A percentile compares a stretch with the other conserved stretches of the same genome.
Evolutionary conservation across 1,140 invertebrate species (phyloP).

Genomic region (Pantala flavescens): DNA sequence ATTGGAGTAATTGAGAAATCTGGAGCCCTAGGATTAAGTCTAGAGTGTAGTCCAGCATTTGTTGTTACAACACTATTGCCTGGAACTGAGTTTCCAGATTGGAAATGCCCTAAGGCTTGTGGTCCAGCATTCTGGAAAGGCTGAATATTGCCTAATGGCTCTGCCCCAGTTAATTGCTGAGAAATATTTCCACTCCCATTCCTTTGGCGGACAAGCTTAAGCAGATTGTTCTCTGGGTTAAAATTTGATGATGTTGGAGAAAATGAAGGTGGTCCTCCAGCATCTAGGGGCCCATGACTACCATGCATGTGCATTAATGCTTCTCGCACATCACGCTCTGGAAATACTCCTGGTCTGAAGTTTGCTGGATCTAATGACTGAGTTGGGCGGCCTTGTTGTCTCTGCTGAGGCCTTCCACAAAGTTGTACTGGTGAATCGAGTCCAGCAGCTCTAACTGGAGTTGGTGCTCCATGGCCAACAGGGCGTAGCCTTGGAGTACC

Average conservation of each 20-base stretch:
- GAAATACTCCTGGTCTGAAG: not conserved
- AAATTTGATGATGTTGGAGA: not conserved
- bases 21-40: slow-evolving; percentile 77
- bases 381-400: not conserved
- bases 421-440: not conserved
- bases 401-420: not conserved
- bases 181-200: slow-evolving; percentile 12
- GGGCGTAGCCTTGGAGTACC: slow-evolving; percentile 30
- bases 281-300: not conserved
- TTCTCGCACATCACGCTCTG: not conserved
- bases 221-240: not conserved
- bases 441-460: slow-evolving; percentile 16
- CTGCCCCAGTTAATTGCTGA: not conserved
- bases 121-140: slow-evolving; percentile 15
- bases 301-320: not conserved
- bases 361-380: not conserved
- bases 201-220: not conserved
- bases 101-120: slow-evolving; percentile 8
- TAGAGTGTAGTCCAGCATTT: slow-evolving; percentile 43
- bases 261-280: not conserved
- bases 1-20: slow-evolving; percentile 55
- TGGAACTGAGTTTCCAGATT: slow-evolving; percentile 28
- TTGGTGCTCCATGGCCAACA: slow-evolving; percentile 26
- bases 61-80: slow-evolving; percentile 42
- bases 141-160: slow-evolving; percentile 14